Conservation (phyloP, 2,888 invertebrate species). For the Plagodis pulveraria region DNA sequence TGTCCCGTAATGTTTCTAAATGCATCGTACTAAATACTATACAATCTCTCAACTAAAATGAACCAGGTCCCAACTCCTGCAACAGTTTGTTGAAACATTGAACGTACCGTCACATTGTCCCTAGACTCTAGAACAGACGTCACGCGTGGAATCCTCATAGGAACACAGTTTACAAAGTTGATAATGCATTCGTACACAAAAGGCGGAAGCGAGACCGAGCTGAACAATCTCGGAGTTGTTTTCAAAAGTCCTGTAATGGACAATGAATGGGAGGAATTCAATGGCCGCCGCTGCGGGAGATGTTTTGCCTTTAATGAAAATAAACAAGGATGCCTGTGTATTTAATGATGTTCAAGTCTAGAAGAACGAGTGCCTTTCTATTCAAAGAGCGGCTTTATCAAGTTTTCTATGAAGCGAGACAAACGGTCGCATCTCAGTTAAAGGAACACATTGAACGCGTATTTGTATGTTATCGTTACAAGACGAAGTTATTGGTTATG, state of each 20-base stretch:
- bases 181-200: conserved; percentile 43
- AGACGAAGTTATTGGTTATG: no score
- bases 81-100: conserved; percentile 5
- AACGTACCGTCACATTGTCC: conserved; percentile 31
- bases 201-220: conserved; percentile 33
- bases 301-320: conserved; percentile 18
- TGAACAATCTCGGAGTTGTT: conserved; percentile 32
- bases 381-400: conserved; percentile 6
- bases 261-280: conserved; percentile 35
- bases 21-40: background rate
- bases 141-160: conserved; percentile 35
- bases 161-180: conserved; percentile 38
- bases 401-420: conserved; percentile 7
- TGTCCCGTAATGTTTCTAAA: no score
- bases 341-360: conserved; percentile 6
- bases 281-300: conserved; percentile 20
- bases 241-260: conserved; percentile 36
- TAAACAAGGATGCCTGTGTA: conserved; percentile 16
- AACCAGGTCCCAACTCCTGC: background rate
- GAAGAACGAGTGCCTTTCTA: conserved; percentile 11
- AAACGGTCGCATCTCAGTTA: background rate
- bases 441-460: background rate
- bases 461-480: background rate
- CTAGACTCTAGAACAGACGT: conserved; percentile 31
- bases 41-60: background rate